Evolutionary conservation across 2,113 vertebrate genomes (phyloP), one percentile per base, ranked within the genome.

Genomic region (Cariama cristata): DNA sequence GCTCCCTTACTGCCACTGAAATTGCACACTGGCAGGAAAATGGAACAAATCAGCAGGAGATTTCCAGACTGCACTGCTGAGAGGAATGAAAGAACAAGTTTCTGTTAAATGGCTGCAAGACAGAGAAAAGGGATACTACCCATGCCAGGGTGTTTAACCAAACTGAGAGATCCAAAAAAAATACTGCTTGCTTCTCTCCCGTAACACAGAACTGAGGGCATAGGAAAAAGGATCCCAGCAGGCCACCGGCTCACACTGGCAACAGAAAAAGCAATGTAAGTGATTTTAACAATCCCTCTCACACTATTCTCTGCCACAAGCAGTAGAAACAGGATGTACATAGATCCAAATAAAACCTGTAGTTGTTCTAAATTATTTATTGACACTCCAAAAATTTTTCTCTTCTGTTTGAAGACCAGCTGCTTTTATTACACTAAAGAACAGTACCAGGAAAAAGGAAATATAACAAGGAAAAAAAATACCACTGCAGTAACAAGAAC

Each of bases 31-130:
- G 92, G 64, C 86, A 94, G 79, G 22, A 83, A 93, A 92, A 92
- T 4, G 68, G 75, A 90, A 84, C 59, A 79, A 38, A 85, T 47
- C 86, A n/a, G 56, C 19, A 40, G 86, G 88, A 96, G 96, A 59
- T 75, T 88, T 93, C 92, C 90, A 95, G 93, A 72, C 89, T 86
- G 74, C 53, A 33, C 86, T 56, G 89, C 91, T 94, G 93, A 66
- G 89, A 93, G 80, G 76, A 79, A 60, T 44, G 58, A 95, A 75
- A 94, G 80, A 93, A 82, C 69, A 85, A 73, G 62, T 56, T 75
- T 56, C 83, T 38, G 69, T 79, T 85, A 91, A 81, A 79, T 27
- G 84, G 47, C 77, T 80, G 71, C 81, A 90, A 3, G 67, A 89
- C 84, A 80, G 87, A 72, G 91, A 76, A 90, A 96, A 93, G 74